Conservation (phyloP, 2,113 vertebrate genomes). For the Bubo scandiacus region DNA sequence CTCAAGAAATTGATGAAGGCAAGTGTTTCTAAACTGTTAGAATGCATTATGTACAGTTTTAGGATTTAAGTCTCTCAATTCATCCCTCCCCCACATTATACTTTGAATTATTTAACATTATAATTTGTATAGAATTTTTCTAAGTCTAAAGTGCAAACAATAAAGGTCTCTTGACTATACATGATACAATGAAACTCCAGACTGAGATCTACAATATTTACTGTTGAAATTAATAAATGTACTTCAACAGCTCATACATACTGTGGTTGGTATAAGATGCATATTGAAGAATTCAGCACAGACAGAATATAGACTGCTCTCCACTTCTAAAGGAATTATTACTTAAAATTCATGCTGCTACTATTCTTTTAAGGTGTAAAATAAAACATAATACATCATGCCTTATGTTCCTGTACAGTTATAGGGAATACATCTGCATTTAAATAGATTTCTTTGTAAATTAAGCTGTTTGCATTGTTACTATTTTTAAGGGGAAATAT, state of each 20-base stretch:
- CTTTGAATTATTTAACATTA: constrained; percentile 51
- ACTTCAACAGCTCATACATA: neutral
- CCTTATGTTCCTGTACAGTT: constrained; percentile 17
- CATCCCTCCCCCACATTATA: neutral
- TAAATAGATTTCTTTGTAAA: constrained; percentile 27
- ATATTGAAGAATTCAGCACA: constrained; percentile 27
- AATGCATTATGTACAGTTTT: neutral
- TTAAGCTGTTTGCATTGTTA: constrained; percentile 4
- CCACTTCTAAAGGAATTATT: constrained; percentile 9
- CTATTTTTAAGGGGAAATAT: constrained; percentile 11
- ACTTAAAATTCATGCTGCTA: constrained; percentile 16
- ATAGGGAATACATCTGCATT: neutral
- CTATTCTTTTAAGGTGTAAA: constrained; percentile 24
- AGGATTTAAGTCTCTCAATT: neutral
- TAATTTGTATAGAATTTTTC: constrained; percentile 44
- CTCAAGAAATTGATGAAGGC: neutral
- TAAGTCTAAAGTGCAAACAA: constrained; percentile 34
- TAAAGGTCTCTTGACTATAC: neutral
- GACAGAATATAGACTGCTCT: neutral
- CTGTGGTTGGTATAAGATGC: neutral
- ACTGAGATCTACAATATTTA: neutral
- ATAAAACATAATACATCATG: neutral
- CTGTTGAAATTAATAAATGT: constrained; percentile 29
- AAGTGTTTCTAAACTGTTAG: constrained; percentile 17
- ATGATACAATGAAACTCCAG: neutral